Base-by-base conservation (phyloP, 2,797 vertebrate genomes). In the Toxotes lorentzi region DNA sequence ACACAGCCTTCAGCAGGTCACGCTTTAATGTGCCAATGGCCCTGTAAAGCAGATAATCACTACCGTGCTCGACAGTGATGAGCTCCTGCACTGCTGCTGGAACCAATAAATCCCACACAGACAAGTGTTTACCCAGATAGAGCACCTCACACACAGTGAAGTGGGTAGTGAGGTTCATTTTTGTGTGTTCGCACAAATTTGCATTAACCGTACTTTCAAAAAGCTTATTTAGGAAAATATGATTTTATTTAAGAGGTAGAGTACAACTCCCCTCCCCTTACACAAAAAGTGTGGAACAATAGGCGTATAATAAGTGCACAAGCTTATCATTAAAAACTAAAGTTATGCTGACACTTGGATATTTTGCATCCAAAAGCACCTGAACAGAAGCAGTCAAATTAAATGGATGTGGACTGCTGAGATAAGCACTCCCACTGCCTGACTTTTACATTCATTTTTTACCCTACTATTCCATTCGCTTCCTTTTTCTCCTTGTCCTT, bases 1-100 rank as follows among this genome's bases (percentile, higher is more conserved):
- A 69, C 35, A 57, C 72, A 69, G 76, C 75, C 85, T 87, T 83
- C 68, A 83, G 83, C 78, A 40, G 57, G 81, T 75, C 88, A 83
- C n/a, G 45, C 74, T 86, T 87, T 88, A 88, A 91, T 82, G 86
- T 89, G 85, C 81, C 88, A 76, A 75, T 83, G 83, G 86, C 81
- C 77, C 81, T 71, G 86, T 87, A 85, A 90, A 91, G 84, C 88
- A 89, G 86, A 92, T 88, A 91, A 93, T 91, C 89, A 88, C 81
- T 71, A 69, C 62, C 40, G 57, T 84, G 86, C 75, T 71, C 63
- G 34, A 83, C 73, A 86, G 68, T 86, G 88, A 91, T 90, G 89
- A 85, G 88, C 85, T 85, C 79, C 87, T 78, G 68, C 84, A 82
- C 80, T 87, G 87, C 81, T 27, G 32, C 77, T 85, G 84, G 77